Evolutionary conservation across 92 coral and sea anemone genomes (phyloP), one percentile per base, ranked within the genome.

Genomic region (Heteractis magnifica): DNA sequence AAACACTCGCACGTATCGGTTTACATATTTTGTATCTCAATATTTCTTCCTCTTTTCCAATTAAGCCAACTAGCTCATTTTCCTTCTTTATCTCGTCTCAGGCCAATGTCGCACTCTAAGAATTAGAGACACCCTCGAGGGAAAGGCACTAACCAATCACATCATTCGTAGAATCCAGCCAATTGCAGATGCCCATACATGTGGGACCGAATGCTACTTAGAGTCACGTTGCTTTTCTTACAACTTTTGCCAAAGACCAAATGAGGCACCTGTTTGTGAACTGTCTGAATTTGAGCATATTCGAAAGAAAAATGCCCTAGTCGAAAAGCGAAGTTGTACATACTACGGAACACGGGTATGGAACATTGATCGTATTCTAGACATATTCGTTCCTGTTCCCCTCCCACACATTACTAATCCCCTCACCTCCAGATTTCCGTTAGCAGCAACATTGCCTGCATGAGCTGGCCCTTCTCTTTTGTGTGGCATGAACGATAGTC

Each of bases 131-230:
- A 49, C 19, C 71, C 55, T 50, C 52, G 18, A 50, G 13, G 62
- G 71, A 53, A 80, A 64, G 23, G 83, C 83, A 19, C 20, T 80
- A 18, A 56, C 83, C 83, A 80, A 80, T 80, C 83, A 80, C 56
- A 80, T 59, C 49, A 9, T 80, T n/a, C 83, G 83, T 62, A 80
- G 75, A 48, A 80, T 80, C 59, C 60, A 65, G 10, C 75, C 83
- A 80, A 64, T 80, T 70, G 59, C 51, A 2, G 83, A 80, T 58
- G 51, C 53, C 59, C 72, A 80, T 48, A 51, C 75, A 64, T 80
- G 83, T 80, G 48, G n/a, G 10, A 20, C 11, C 8, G 58, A 65
- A 64, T 80, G 83, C 49, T 80, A 44, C 41, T 10, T 80, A 76
- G 83, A 80, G 19, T 4, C 51, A 10, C 23, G 23, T 12, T 80